Conservation (phyloP, 2,888 invertebrate species). For the Anagyrus pseudococci region DNA sequence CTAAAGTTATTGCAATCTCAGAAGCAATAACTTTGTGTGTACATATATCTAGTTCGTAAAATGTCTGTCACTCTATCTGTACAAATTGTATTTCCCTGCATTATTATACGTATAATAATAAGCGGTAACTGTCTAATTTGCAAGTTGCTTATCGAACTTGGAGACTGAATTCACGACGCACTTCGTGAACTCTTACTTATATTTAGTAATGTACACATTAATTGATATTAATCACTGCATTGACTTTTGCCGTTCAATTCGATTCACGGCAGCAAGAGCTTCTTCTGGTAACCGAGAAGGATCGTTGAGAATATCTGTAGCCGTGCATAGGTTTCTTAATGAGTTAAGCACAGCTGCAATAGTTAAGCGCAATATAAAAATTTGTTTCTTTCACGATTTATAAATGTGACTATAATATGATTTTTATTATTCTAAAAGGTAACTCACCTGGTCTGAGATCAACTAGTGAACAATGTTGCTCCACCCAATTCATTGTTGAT, state of each 20-base stretch:
- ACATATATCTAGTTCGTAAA: constrained; percentile 7
- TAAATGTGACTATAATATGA: background rate
- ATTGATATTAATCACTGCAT: constrained; percentile 47
- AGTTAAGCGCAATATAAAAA: constrained; percentile 16
- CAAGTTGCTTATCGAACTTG: constrained; percentile 32
- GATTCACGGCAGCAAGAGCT: constrained; percentile 76
- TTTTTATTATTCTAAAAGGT: too few species aligned
- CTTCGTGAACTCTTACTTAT: constrained; percentile 25
- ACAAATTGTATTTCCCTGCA: constrained; percentile 30
- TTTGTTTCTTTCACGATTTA: constrained; percentile 6
- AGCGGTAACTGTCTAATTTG: constrained; percentile 30
- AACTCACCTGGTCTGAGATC: constrained; percentile 88
- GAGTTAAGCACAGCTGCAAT: constrained; percentile 90
- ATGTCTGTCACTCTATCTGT: constrained; percentile 28
- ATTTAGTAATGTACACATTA: constrained; percentile 28
- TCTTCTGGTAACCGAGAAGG: constrained; percentile 90
- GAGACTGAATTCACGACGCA: constrained; percentile 14
- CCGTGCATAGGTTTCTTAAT: constrained; percentile 86
- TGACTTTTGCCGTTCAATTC: constrained; percentile 51
- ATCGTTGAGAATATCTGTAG: constrained; percentile 90
- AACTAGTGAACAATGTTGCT: constrained; percentile 94
- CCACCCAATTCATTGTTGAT: constrained; percentile 92
- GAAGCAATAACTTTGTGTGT: constrained; percentile 18
- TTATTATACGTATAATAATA: constrained; percentile 24
- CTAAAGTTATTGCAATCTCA: constrained; percentile 17